A percentile compares a stretch with the other conserved stretches of the same genome.
These are phyloP conservation scores for Spicauda simplicius DNA, from an alignment of 2,888 invertebrate genomes.

Conservation along the genomic window DNA sequence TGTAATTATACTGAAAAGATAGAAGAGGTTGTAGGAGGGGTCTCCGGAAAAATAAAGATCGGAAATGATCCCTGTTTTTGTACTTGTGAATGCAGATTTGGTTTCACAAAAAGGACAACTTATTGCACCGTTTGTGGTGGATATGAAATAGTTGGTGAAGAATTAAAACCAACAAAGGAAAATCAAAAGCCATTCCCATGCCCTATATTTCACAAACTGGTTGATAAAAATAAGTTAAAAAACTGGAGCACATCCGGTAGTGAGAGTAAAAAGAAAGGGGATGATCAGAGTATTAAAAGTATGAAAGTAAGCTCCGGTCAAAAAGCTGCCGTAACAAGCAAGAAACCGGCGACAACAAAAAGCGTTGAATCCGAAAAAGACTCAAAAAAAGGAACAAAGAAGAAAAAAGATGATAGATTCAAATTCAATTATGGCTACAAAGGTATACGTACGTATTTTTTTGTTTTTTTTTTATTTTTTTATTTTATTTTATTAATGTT, in stretches of 20 bases:
- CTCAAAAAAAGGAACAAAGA: conserved; percentile 60
- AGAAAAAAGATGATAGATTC: conserved; percentile 66
- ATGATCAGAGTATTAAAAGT: conserved; percentile 48
- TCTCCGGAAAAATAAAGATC: conserved; percentile 59
- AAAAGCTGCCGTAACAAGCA: conserved; percentile 48
- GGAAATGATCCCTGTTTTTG: conserved; percentile 67
- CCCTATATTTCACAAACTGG: conserved; percentile 69
- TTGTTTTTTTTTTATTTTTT: conserved; percentile 11
- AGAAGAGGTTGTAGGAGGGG: conserved; percentile 59
- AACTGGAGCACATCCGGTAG: conserved; percentile 61
- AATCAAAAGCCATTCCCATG: conserved; percentile 64
- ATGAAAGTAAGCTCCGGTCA: conserved; percentile 47
- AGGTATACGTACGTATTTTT: conserved; percentile 79
- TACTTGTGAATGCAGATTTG: conserved; percentile 72
- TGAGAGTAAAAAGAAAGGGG: conserved; percentile 56
- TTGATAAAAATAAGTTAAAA: conserved; percentile 63
- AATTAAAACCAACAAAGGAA: conserved; percentile 48
- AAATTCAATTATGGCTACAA: conserved; percentile 77
- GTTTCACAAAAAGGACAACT: conserved; percentile 68
- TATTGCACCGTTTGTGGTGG: conserved; percentile 73
- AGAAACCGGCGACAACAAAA: conserved; percentile 45
- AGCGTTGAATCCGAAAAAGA: conserved; percentile 65
- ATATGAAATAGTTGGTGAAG: conserved; percentile 66
- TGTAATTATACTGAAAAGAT: conserved; percentile 55
- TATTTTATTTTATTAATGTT: background rate